Conservation (phyloP, 2,888 invertebrate genomes). For the Halictus quadricinctus region DNA sequence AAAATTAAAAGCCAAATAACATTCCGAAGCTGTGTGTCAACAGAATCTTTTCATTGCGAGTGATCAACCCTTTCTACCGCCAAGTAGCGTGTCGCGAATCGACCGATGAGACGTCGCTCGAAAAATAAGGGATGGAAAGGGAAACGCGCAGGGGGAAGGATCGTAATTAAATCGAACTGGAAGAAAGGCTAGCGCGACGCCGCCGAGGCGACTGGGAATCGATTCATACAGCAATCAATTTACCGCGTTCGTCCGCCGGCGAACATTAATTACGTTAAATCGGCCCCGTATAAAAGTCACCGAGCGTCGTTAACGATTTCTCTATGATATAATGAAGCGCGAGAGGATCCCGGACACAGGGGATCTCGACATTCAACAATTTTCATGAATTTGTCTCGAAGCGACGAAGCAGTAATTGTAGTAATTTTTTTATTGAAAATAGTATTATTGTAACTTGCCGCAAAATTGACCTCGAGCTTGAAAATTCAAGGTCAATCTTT, state of each 20-base stretch:
- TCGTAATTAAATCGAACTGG: constrained; percentile 46
- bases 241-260: constrained; percentile 22
- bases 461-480: too few relatives aligned
- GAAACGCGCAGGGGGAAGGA: background rate
- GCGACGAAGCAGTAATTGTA: too few relatives aligned
- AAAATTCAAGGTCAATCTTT: too few relatives aligned
- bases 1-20: too few relatives aligned
- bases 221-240: constrained; percentile 55
- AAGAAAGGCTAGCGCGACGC: constrained; percentile 41
- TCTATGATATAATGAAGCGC: constrained; percentile 11
- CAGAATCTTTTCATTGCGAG: background rate
- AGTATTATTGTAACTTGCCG: too few relatives aligned
- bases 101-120: background rate
- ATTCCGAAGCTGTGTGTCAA: background rate
- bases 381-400: background rate
- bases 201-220: constrained; percentile 37
- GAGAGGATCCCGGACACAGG: background rate
- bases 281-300: constrained; percentile 35
- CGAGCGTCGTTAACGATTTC: constrained; percentile 40
- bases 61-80: background rate
- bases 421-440: too few relatives aligned
- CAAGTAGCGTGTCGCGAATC: background rate
- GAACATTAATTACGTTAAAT: constrained; percentile 50
- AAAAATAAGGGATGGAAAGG: background rate
- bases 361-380: background rate